Base-by-base conservation (phyloP, 2,113 vertebrate species). In the Pygoscelis adeliae region DNA sequence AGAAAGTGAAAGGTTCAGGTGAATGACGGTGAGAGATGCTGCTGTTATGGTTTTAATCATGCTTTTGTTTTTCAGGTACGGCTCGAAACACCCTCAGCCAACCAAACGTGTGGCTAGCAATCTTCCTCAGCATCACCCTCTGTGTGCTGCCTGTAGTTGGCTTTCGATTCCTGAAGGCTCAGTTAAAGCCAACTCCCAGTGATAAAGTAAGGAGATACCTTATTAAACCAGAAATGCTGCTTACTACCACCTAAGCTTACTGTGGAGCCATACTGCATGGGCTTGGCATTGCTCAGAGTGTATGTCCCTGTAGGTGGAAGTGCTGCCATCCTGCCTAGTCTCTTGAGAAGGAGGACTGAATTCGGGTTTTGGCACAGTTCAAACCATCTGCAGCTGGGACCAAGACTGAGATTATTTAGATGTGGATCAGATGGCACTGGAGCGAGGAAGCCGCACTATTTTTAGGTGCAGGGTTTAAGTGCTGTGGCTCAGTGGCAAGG, bases 1-100 rank as follows among this genome's bases (percentile, higher is more conserved):
- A 59, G 49, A 25, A 27, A 20, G 6, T 49, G 38, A 53, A 34
- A 66, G 5, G 16, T 69, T 55, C 36, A 56, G 21, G 19, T 79
- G 61, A 56, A 71, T 15, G 36, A 46, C 1, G 6, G 19, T 46
- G 32, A 52, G 53, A 86, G 27, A 4, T 52, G 71, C 19, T 46
- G 58, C 36, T 50, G 22, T 34, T 69, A 20, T 0, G 3, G 53
- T 50, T 78, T 61, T 74, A 58, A 79, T 44, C 2, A 7, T 5
- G 12, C 2, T 22, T 36, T 88, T 76, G 34, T 73, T 87, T 89
- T 83, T 50, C 98, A 99, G 99, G 99, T 44, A 98, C 99, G 1
- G 99, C 99, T 53, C 98, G 99, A 76, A 99, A 99, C 97, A 98
- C 98, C 27, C 96, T 99, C 79, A 98, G 94, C 93, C 99, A 99